Conservation (phyloP, 2,113 vertebrate genomes). For the Heterotilapia buettikoferi region DNA sequence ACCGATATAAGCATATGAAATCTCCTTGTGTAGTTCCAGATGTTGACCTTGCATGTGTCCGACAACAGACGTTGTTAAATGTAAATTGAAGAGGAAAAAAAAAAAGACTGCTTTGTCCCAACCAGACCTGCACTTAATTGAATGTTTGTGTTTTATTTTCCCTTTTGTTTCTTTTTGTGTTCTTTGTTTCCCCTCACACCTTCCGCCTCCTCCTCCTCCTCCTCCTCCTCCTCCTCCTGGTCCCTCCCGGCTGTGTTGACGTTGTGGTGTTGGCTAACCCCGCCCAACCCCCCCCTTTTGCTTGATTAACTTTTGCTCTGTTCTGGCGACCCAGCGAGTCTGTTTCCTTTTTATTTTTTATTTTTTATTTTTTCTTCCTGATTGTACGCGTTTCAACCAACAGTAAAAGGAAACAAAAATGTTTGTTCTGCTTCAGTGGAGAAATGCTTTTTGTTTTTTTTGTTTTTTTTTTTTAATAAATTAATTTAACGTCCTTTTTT, state of each 20-base stretch:
- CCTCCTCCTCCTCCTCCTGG: neutral
- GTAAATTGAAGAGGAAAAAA: constrained; percentile 48
- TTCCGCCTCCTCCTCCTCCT: constrained; percentile 2
- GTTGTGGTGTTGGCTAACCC: constrained; percentile 60
- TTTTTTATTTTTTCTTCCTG: neutral
- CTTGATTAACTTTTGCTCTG: constrained; percentile 48
- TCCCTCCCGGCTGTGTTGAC: constrained; percentile 53
- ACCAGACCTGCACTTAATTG: constrained; percentile 80
- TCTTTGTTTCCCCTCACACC: constrained; percentile 6
- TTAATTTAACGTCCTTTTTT: constrained; percentile 73
- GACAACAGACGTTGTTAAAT: constrained; percentile 72
- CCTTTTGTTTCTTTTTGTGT: neutral
- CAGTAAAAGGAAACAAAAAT: constrained; percentile 56
- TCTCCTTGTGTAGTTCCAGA: constrained; percentile 80
- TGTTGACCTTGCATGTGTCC: constrained; percentile 80
- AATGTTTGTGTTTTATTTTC: constrained; percentile 40
- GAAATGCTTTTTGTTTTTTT: constrained; percentile 61
- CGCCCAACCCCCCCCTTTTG: neutral
- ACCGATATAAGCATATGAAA: constrained; percentile 70
- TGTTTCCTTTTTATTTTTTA: neutral
- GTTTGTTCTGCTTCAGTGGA: constrained; percentile 76
- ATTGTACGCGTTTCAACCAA: neutral
- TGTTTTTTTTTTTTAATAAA: constrained; percentile 68
- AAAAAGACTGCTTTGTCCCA: constrained; percentile 71
- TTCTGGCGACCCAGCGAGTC: constrained; percentile 44